Base-by-base conservation (phyloP, 2,797 vertebrate genomes). In the Argya squamiceps region DNA sequence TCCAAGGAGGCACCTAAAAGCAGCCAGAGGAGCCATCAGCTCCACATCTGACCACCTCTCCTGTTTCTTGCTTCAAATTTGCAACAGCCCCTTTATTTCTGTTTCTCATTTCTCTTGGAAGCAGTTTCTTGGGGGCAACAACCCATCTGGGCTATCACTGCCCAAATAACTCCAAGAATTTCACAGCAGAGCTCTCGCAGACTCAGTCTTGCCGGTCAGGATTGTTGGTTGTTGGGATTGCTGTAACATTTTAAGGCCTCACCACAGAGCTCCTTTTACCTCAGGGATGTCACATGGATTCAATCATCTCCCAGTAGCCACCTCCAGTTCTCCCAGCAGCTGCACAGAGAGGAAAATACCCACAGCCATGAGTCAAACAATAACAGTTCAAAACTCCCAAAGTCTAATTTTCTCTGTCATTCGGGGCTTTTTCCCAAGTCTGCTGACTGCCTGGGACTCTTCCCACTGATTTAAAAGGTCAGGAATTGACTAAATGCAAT, bases 291-390 rank as follows among this genome's bases (percentile, higher is more conserved):
- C 93, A 94, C 76, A 92, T 89, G 87, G 44, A 69, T 94, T 96
- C 69, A 91, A 60, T 97, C 79, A 96, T 89, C 47, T 82, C 90
- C 83, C 77, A 94, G 88, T 63, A 93, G 93, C 96, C 94, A 96
- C 94, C 95, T 84, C 87, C 96, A 84, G 92, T 56, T 96, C 93
- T 97, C 96, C 85, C 93, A 96, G 81, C 96, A 97, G 91, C 95
- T 97, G 95, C 84, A 36, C 39, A n/a, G 68, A 53, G 56, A 96
- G 68, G 53, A 97, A 88, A 95, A 92, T 92, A 93, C 74, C 88
- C 92, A 0, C 73, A 86, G 70, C 78, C 60, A 19, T 96, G 93
- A 95, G 88, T 97, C 93, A 95, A 80, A 50, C 74, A 91, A 53
- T 18, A 65, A 84, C 46, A 53, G 62, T 43, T 91, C 58, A 92